Percentiles rank a stretch among this genome's conserved stretches.
These are phyloP conservation scores for Cygnus buccinator DNA, from an alignment of 2,113 vertebrate genomes.

Conservation along the genomic window DNA sequence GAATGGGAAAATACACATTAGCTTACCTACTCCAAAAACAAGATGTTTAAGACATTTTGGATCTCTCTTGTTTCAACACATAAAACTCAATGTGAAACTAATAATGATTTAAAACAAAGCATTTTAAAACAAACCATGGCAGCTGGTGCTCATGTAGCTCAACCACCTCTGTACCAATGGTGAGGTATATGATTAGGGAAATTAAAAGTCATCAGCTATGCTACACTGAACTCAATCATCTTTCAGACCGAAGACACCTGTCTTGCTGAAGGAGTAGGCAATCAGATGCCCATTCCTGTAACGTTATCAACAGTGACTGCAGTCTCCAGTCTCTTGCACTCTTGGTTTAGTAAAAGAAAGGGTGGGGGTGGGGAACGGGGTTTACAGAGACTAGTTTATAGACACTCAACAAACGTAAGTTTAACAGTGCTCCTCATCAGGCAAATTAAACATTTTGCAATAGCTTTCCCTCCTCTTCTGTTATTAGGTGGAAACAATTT, in stretches of 20 bases:
- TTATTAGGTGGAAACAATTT: conserved; percentile 23
- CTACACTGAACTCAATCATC: background rate
- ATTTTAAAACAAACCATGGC: background rate
- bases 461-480: background rate
- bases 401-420: background rate
- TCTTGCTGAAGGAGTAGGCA: background rate
- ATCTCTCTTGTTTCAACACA: background rate
- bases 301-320: background rate
- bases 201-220: background rate
- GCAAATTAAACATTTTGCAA: background rate
- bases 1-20: background rate
- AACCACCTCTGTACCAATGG: too few species aligned
- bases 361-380: background rate
- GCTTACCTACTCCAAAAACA: background rate
- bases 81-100: background rate
- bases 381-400: background rate
- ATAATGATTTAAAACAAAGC: background rate
- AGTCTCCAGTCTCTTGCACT: background rate
- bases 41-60: background rate
- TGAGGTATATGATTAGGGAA: background rate
- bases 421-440: background rate
- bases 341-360: background rate
- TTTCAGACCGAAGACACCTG: background rate
- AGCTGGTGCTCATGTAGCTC: background rate
- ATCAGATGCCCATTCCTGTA: background rate